These are phyloP conservation scores for Eledona agricola DNA, from an alignment of 2,888 invertebrate genomes.

Conservation along the genomic window DNA sequence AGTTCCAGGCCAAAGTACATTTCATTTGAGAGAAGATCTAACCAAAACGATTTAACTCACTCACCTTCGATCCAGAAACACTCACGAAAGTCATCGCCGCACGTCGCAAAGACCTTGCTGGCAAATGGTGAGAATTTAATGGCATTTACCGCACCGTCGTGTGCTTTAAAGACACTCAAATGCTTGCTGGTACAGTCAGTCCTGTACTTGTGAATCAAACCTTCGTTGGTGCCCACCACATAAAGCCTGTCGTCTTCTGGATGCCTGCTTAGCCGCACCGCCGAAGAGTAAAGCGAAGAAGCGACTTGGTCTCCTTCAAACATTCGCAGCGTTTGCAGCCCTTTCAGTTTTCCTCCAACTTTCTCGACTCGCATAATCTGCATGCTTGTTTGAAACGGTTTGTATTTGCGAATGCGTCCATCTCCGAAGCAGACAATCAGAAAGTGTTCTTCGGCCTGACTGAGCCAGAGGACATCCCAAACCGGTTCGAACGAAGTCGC, in stretches of 20 bases:
- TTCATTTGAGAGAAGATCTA: no score
- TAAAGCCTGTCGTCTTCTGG: constrained; percentile 72
- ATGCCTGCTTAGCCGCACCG: constrained; percentile 71
- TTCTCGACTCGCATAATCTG: constrained; percentile 73
- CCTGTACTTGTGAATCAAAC: constrained; percentile 84
- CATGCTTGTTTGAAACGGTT: constrained; percentile 40
- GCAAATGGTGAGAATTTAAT: constrained; percentile 80
- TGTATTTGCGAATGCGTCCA: constrained; percentile 59
- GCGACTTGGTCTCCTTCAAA: constrained; percentile 57
- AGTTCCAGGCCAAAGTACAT: no score
- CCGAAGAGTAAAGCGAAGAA: constrained; percentile 68
- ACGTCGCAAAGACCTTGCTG: constrained; percentile 73
- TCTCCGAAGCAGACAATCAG: constrained; percentile 71
- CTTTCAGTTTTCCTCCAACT: constrained; percentile 73
- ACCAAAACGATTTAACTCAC: no score
- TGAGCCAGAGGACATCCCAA: constrained; percentile 49
- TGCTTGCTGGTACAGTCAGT: constrained; percentile 78
- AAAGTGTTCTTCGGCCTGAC: constrained; percentile 59
- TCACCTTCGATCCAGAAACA: constrained; percentile 81
- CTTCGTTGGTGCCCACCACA: constrained; percentile 85
- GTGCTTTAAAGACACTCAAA: constrained; percentile 66
- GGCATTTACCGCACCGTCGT: constrained; percentile 77
- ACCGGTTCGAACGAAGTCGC: constrained; percentile 47
- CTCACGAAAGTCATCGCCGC: constrained; percentile 81
- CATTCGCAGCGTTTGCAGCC: constrained; percentile 56